Evolutionary conservation across 1,140 invertebrate species (phyloP), one percentile per base, ranked within the genome.

Genomic region (Drosophila sulfurigaster): DNA sequence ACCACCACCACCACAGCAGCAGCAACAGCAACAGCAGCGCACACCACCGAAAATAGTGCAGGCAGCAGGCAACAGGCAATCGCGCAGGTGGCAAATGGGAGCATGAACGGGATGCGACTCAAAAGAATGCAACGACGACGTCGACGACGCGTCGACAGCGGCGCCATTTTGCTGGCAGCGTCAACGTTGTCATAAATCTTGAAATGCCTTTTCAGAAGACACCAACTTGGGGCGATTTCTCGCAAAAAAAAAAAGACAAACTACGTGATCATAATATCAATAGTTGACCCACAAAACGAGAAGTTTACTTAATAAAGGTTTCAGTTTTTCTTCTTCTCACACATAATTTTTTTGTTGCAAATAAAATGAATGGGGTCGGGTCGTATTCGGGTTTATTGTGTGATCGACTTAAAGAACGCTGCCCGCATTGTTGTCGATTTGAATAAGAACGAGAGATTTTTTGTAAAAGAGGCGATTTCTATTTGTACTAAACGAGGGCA

Each of bases 261-360:
- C 78, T 85, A 89, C 85, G 85, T 89, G 81, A 81, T 90, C 86
- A 90, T 89, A 89, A 79, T 89, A 89, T 65, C 72, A 90, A 89
- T 85, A 79, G 81, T 77, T 89, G 86, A 89, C 85, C 81, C 81
- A 89, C 62, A 86, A 59, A 70, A 72, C 11, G 57, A 38, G 58
- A 45, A 65, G 52, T 58, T 65, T 51, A 68, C 13, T 52, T 56
- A 60, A 75, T 46, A 68, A 76, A 66, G 56, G 43, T 69, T 68
- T 72, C n/a, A 49, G 11, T 41, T 58, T 58, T 51, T 46, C 35
- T 38, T 38, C 7, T 10, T 38, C 35, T 10, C 35, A 38, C 32
- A 32, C 32, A 32, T 41, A 16, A 38, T 38, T 51, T 16, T 54
- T 16, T 38, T 15, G 58, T 71, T 75, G 25, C 57, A 65, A 73